Evolutionary conservation across 2,113 vertebrate species (phyloP).

Genomic region (Anhinga anhinga): DNA sequence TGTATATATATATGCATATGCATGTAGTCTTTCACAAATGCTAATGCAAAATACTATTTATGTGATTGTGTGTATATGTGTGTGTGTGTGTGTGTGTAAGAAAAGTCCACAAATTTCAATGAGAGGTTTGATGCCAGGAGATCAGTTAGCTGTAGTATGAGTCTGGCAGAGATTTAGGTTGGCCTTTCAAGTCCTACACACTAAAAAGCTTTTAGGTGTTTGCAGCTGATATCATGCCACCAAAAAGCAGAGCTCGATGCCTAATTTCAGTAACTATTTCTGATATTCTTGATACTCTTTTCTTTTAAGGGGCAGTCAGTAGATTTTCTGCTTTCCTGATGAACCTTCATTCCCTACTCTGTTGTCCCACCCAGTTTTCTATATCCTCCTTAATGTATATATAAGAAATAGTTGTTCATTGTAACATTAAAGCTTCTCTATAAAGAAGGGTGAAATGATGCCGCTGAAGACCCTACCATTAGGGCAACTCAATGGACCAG

Average conservation of each 20-base stretch:
- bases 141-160: not conserved
- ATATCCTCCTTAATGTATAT: not conserved
- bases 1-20: not conserved
- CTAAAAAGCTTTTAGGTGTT: not conserved
- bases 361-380: not conserved
- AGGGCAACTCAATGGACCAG: not conserved
- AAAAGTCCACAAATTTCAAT: not conserved
- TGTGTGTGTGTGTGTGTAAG: not conserved
- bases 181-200: not conserved
- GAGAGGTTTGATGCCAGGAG: not conserved
- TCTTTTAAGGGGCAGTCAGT: not conserved
- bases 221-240: not conserved
- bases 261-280: not conserved
- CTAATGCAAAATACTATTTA: not conserved
- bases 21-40: not conserved
- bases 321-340: not conserved
- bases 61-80: no score
- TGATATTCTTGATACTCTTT: not conserved
- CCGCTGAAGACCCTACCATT: not conserved
- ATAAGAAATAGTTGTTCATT: not conserved
- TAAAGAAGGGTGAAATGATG: not conserved
- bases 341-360: not conserved
- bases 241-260: not conserved
- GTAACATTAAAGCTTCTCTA: not conserved
- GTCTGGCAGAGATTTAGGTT: not conserved